Base-by-base conservation (phyloP, 2,797 vertebrate species). In the Parambassis ranga region DNA sequence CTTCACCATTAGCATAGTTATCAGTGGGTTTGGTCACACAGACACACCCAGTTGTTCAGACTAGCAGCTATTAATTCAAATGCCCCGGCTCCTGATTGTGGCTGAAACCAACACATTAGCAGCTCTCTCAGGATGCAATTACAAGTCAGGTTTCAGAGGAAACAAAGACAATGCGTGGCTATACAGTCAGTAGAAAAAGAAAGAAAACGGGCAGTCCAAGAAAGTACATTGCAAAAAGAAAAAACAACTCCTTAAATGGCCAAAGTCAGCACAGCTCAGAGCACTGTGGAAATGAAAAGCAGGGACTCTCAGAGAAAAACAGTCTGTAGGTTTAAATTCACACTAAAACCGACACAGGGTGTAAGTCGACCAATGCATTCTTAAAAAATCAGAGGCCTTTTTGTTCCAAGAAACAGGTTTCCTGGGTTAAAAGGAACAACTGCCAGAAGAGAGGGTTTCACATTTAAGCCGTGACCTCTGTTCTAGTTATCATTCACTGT, bases 31-130 rank as follows among this genome's bases (percentile, higher is more conserved):
- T 52, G 23, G 16, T 18, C 4, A 43, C 13, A 15, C n/a, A 61
- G 58, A 62, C 67, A 70, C 81, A 52, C 64, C 72, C 70, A 4
- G 2, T 15, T 44, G 39, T 64, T 69, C 60, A 41, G 10, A 64
- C 31, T 46, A 30, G 19, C 31, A 11, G 35, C 44, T 16, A 37
- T 64, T 73, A 16, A 61, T 75, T 46, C 1, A 65, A 55, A 56
- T 20, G 32, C 31, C 18, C 22, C 10, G 6, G 46, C 6, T 39
- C 20, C 31, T 23, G 10, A 10, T 30, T 46, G n/a, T 3, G 31
- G 67, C 36, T 51, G 64, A 81, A 75, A 78, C 72, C 33, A 15
- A 22, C 7, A 33, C 3, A 18, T 51, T 35, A 44, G 6, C 11
- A 10, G 20, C 15, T 10, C 14, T 64, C 48, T 39, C 1, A 15